Evolutionary conservation across 2,113 vertebrate species (phyloP).

Genomic region (Brachyistius frenatus): DNA sequence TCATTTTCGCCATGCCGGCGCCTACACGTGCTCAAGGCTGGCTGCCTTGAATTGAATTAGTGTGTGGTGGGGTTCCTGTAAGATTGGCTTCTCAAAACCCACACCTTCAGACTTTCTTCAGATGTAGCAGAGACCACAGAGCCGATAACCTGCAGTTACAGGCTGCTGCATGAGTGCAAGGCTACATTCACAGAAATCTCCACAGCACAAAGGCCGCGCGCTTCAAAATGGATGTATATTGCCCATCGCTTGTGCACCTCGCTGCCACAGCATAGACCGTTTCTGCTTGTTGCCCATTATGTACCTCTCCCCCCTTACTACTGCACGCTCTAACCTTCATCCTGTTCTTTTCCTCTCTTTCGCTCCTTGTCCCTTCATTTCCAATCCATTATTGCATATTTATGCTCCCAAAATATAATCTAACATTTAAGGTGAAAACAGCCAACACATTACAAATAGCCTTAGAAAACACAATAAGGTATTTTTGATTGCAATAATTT

Average conservation of each 20-base stretch:
- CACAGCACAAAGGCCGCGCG: constrained; percentile 56
- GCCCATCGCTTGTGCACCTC: constrained; percentile 60
- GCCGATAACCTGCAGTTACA: constrained; percentile 46
- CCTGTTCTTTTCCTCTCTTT: constrained; percentile 40
- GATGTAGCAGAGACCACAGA: constrained; percentile 55
- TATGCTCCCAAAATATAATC: constrained; percentile 58
- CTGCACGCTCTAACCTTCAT: constrained; percentile 7
- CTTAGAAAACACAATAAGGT: constrained; percentile 67
- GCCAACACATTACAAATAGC: constrained; percentile 61
- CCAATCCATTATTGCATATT: constrained; percentile 43
- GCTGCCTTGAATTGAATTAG: constrained; percentile 76
- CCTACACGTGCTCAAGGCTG: constrained; percentile 64
- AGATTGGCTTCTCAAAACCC: constrained; percentile 62
- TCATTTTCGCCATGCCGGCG: constrained; percentile 70
- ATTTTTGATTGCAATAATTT: constrained; percentile 74
- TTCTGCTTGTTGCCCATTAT: constrained; percentile 40
- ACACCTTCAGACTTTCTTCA: constrained; percentile 60
- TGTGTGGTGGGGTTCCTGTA: constrained; percentile 66
- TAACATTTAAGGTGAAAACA: constrained; percentile 62
- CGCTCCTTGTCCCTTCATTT: constrained; percentile 43
- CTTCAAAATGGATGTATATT: constrained; percentile 60
- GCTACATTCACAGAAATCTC: constrained; percentile 53
- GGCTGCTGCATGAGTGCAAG: constrained; percentile 50
- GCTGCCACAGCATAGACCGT: constrained; percentile 53
- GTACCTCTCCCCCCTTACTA: constrained; percentile 11